Conservation (phyloP, 2,113 vertebrate genomes). For the Edolisoma coerulescens region DNA sequence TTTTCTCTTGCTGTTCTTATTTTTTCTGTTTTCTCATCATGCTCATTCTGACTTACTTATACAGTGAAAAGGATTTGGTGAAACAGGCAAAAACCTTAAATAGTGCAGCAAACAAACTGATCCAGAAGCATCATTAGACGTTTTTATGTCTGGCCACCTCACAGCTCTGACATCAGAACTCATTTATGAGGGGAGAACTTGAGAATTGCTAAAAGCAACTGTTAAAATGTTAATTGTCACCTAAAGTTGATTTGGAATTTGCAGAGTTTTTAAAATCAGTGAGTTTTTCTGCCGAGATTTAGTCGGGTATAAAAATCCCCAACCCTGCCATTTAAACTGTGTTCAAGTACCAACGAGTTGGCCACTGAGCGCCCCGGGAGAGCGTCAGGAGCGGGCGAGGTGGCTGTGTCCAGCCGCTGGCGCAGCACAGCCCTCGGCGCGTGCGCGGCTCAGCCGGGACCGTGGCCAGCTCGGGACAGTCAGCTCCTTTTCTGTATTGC, state of each 20-base stretch:
- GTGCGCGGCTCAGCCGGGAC: not conserved
- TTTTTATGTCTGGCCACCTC: slow-evolving; percentile 58
- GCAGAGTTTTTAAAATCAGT: slow-evolving; percentile 57
- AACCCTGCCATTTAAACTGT: slow-evolving; percentile 61
- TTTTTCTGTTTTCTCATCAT: slow-evolving; percentile 23
- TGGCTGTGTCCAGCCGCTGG: not conserved
- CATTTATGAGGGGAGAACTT: slow-evolving; percentile 58
- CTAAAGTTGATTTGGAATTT: slow-evolving; percentile 70
- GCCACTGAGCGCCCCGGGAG: not conserved
- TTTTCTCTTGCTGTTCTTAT: slow-evolving; percentile 60
- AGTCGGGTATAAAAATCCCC: slow-evolving; percentile 47
- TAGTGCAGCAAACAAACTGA: slow-evolving; percentile 88
- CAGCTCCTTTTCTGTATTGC: slow-evolving; percentile 24
- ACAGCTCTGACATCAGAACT: slow-evolving; percentile 64
- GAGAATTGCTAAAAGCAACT: slow-evolving; percentile 59
- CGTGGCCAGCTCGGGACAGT: not conserved
- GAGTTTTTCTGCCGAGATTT: slow-evolving; percentile 57
- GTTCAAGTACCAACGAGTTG: slow-evolving; percentile 46
- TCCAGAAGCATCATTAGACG: slow-evolving; percentile 88
- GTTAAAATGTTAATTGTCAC: slow-evolving; percentile 68
- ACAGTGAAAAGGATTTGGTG: slow-evolving; percentile 95
- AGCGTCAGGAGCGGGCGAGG: not conserved
- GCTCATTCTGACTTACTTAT: slow-evolving; percentile 43
- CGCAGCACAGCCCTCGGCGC: not conserved
- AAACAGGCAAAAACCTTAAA: slow-evolving; percentile 97